Conservation (phyloP, 2,797 vertebrate species). For the Sebastes iracundus region DNA sequence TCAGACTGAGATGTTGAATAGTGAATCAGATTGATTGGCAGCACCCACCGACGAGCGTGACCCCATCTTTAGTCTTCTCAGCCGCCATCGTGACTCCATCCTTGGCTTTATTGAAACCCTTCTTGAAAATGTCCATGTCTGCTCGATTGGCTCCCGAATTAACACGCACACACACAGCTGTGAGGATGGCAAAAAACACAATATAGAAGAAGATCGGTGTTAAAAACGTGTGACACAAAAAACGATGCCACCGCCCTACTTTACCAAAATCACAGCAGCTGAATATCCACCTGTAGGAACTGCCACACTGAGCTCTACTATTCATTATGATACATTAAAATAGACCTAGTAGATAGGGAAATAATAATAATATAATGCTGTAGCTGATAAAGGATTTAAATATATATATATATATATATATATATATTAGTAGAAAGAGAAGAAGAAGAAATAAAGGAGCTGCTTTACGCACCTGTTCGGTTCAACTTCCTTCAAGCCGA, state of each 20-base stretch:
- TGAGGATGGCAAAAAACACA: conserved; percentile 6
- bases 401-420: too few relatives aligned
- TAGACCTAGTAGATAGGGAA: rapidly evolving
- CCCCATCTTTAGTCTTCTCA: conserved; percentile 81
- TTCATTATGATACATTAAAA: not conserved
- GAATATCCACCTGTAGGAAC: conserved; percentile 69
- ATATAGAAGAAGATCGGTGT: not conserved
- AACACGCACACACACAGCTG: conserved; percentile 43
- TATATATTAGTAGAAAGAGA: not conserved
- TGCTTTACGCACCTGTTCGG: conserved; percentile 73
- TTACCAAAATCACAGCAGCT: not conserved
- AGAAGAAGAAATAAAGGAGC: not conserved
- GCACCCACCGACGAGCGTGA: conserved; percentile 79
- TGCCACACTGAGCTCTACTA: conserved; percentile 29
- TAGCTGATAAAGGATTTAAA: not conserved
- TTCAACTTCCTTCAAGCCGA: conserved; percentile 58
- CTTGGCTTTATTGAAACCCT: conserved; percentile 77
- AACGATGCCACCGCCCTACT: conserved; percentile 53
- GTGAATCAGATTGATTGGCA: not conserved
- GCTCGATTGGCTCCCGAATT: conserved; percentile 50
- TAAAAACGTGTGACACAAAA: not conserved
- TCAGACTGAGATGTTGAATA: not conserved
- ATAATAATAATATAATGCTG: not conserved
- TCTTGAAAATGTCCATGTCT: conserved; percentile 76
- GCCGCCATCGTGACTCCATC: conserved; percentile 78